Evolutionary conservation across 2,888 invertebrate genomes (phyloP).

Genomic region (Sarcophaga subvicina): DNA sequence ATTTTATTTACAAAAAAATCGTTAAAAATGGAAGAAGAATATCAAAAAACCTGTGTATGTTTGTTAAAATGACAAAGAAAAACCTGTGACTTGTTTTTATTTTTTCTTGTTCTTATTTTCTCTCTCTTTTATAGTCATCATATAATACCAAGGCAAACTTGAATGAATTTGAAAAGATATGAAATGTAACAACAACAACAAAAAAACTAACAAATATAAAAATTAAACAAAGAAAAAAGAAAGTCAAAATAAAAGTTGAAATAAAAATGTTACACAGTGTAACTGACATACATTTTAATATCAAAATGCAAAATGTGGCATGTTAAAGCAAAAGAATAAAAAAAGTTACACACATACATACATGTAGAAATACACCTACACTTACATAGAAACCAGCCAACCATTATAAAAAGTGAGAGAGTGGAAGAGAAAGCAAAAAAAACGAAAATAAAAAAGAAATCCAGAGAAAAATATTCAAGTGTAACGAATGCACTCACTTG

Average conservation of each 20-base stretch:
- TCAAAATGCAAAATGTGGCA: slow-evolving; percentile 52
- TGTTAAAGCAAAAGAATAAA: slow-evolving; percentile 32
- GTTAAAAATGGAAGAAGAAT: no score
- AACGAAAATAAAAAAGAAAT: slow-evolving; percentile 2
- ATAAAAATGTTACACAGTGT: neutral
- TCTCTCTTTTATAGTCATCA: slow-evolving; percentile 44
- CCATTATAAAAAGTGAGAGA: slow-evolving; percentile 23
- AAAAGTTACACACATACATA: slow-evolving; percentile 3
- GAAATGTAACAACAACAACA: neutral
- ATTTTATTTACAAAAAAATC: no score
- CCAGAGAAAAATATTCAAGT: slow-evolving; percentile 61
- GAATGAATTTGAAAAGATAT: slow-evolving; percentile 45
- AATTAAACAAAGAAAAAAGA: neutral
- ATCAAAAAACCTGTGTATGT: neutral
- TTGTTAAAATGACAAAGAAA: slow-evolving; percentile 32
- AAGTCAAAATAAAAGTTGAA: slow-evolving; percentile 11
- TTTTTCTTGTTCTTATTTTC: neutral
- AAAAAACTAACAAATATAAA: no score
- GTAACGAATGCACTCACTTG: slow-evolving; percentile 68
- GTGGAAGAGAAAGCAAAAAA: slow-evolving; percentile 19
- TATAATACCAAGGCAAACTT: slow-evolving; percentile 49
- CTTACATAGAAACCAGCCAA: slow-evolving; percentile 6
- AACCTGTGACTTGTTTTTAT: slow-evolving; percentile 40
- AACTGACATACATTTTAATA: slow-evolving; percentile 51
- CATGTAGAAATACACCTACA: neutral